Evolutionary conservation across 2,113 vertebrate species (phyloP).

Genomic region (Ciconia boyciana): DNA sequence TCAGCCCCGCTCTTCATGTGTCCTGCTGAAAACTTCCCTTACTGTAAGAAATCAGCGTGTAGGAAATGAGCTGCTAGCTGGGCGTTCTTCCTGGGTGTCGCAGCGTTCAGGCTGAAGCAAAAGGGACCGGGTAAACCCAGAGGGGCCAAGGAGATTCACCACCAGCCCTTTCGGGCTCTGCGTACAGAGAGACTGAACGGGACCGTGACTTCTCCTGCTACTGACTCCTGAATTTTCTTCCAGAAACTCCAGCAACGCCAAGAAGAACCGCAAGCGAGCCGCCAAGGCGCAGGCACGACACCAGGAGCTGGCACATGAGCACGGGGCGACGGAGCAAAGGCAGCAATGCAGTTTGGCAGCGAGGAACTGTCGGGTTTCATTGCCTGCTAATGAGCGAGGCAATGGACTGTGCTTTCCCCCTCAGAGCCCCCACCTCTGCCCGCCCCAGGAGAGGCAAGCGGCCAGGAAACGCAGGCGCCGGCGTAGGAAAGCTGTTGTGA

Average conservation of each 20-base stretch:
- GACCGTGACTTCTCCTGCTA: rapidly evolving
- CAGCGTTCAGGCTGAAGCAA: background rate
- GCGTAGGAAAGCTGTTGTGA: background rate
- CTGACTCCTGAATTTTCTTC: background rate
- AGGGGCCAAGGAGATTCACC: background rate
- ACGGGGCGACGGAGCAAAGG: rapidly evolving
- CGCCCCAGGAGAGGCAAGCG: rapidly evolving
- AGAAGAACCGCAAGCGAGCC: background rate
- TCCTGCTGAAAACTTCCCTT: background rate
- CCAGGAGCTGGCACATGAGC: background rate
- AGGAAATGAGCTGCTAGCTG: background rate
- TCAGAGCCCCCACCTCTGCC: background rate
- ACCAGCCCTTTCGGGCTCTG: rapidly evolving
- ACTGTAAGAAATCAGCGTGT: background rate
- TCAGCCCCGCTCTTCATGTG: background rate
- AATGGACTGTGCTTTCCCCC: background rate
- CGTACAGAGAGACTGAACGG: rapidly evolving
- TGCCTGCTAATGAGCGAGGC: rapidly evolving
- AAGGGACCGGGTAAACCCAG: rapidly evolving
- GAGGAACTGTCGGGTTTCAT: rapidly evolving
- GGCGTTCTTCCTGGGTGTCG: rapidly evolving
- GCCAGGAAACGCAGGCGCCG: background rate
- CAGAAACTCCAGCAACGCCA: background rate
- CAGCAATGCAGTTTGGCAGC: rapidly evolving
- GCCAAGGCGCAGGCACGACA: rapidly evolving